Evolutionary conservation across 2,888 invertebrate genomes (phyloP).

Genomic region (Unio pictorum): DNA sequence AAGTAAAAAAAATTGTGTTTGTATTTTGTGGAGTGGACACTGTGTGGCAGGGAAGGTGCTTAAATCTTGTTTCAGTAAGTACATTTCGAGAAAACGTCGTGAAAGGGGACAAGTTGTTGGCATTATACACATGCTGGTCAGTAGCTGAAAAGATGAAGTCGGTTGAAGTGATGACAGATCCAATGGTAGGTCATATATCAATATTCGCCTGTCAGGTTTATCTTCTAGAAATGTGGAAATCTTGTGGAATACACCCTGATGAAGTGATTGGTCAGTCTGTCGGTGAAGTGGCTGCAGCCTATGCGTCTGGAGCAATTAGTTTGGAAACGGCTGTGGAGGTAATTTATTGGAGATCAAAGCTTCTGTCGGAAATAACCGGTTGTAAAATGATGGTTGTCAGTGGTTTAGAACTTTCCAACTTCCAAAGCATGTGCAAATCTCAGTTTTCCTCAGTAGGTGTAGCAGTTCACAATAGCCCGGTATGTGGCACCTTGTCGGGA

Average conservation of each 20-base stretch:
- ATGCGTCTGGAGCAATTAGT: constrained; percentile 29
- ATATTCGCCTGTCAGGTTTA: constrained; percentile 54
- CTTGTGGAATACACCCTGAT: constrained; percentile 40
- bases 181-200: constrained; percentile 42
- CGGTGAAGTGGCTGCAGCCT: constrained; percentile 55
- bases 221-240: constrained; percentile 35
- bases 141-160: constrained; percentile 8
- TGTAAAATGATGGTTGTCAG: constrained; percentile 49
- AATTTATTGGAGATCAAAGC: constrained; percentile 45
- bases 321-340: constrained; percentile 47
- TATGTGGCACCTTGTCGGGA: constrained; percentile 39
- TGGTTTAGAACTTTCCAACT: constrained; percentile 15
- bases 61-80: no score
- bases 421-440: constrained; percentile 18
- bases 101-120: no score
- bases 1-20: constrained; percentile 25
- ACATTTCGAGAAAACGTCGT: constrained; percentile 5
- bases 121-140: neutral
- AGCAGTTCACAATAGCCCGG: constrained; percentile 37
- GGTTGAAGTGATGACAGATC: constrained; percentile 15
- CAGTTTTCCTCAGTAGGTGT: constrained; percentile 4
- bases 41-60: constrained; percentile 43
- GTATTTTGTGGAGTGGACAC: constrained; percentile 51
- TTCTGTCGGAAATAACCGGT: constrained; percentile 34
- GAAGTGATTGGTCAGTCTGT: constrained; percentile 56